Evolutionary conservation across 2,113 vertebrate species (phyloP), one percentile per base, ranked within the genome.

Genomic region (Sigmodon hispidus): DNA sequence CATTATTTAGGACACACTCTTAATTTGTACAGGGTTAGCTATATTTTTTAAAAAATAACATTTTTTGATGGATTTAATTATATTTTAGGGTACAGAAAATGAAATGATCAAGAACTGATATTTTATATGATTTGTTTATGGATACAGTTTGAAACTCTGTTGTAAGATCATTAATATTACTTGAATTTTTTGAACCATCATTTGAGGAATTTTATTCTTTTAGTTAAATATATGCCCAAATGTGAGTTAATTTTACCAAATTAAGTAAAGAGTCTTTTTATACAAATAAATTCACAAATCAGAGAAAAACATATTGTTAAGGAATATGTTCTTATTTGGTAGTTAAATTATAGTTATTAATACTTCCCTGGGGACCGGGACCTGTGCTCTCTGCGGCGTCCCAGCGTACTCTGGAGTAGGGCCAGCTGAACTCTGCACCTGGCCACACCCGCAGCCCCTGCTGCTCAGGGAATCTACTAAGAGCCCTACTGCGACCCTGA

Each of bases 221-320:
- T n/a, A 79, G 17, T 61, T 93, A 91, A 91, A 77, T 26, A 80
- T 67, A 61, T 85, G 63, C 72, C 2, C 21, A 92, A 79, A 59
- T 76, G 10, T 55, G 6, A 94, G 59, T 87, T 90, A 69, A 90
- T 55, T 90, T 91, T 92, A 50, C 43, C 0, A 90, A 1, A 2
- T 52, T 93, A 88, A 16, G 45, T 93, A 88, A 16, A 73, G 92
- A 80, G 34, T 55, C 7, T 91, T 96, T 93, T 19, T 26, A 77
- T 29, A 83, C 4, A 83, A 81, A 89, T 76, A 83, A 81, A 63
- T 87, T 83, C 2, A 94, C 8, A 90, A 85, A 67, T 48, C 15
- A 88, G n/a, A 85, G 4, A 55, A 26, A 80, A 63, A 45, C n/a
- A n/a, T 3, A 8, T 85, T 57, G 29, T 67, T 87, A 75, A 22